Conservation (phyloP, 1,140 invertebrate species). For the Zaprionus gabonicus region DNA sequence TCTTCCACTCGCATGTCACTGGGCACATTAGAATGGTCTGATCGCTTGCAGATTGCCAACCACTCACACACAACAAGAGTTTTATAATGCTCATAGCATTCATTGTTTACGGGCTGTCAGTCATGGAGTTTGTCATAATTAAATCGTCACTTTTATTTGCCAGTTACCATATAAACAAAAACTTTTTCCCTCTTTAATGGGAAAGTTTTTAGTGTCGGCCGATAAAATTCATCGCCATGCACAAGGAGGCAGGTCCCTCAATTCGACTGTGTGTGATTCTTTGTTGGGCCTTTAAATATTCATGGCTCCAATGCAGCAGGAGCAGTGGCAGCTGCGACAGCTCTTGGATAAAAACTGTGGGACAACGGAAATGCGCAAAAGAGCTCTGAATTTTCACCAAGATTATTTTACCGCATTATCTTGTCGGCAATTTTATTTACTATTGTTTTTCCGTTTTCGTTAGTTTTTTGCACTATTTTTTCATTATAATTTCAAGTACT, state of each 20-base stretch:
- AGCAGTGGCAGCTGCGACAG: conserved; percentile 8
- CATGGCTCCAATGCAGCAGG: conserved; percentile 58
- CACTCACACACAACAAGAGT: conserved; percentile 41
- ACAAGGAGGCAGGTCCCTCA: conserved; percentile 14
- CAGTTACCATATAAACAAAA: conserved; percentile 48
- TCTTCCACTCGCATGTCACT: conserved; percentile 58
- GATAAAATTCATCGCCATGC: conserved; percentile 65
- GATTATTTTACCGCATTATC: conserved; percentile 79
- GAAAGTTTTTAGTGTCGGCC: conserved; percentile 30
- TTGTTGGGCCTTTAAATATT: conserved; percentile 74
- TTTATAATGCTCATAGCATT: conserved; percentile 67
- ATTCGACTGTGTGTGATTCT: background rate
- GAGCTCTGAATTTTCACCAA: conserved; percentile 42
- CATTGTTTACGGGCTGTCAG: conserved; percentile 44
- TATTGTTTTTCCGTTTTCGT: conserved; percentile 13
- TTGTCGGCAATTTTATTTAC: conserved; percentile 54
- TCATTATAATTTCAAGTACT: conserved; percentile 61
- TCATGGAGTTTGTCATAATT: conserved; percentile 64
- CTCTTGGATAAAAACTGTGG: conserved; percentile 18
- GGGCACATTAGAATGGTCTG: conserved; percentile 75
- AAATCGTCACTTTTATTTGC: conserved; percentile 76
- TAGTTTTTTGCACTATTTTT: conserved; percentile 21
- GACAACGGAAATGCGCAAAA: conserved; percentile 14
- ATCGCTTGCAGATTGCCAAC: conserved; percentile 72
- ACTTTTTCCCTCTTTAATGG: conserved; percentile 52